phyloP scores from a whole-genome alignment of 2,113 vertebrate species.

The Baryphthengus martii region DNA sequence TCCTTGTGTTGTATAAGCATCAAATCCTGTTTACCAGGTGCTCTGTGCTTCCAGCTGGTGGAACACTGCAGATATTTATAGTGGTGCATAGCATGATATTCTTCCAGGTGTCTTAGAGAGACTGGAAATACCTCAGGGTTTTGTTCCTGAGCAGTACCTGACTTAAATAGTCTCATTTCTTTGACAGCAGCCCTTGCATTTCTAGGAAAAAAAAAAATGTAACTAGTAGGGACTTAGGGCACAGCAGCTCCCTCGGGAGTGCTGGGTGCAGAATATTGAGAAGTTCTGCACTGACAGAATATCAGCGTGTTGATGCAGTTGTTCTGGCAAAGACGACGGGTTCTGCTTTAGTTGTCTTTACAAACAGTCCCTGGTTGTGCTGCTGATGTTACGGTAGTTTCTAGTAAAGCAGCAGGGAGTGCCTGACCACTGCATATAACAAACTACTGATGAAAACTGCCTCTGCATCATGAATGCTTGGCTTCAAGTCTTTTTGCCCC shows the following conservation, averaged over 20 bases:
- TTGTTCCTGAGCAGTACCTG: neutral
- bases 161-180: neutral
- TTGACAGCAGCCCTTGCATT: neutral
- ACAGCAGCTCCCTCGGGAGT: neutral
- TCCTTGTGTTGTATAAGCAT: neutral
- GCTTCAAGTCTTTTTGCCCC: neutral
- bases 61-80: neutral
- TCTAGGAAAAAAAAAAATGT: neutral
- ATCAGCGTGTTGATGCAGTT: neutral
- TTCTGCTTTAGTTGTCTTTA: neutral
- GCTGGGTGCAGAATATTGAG: neutral
- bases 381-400: neutral
- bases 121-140: neutral
- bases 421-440: neutral
- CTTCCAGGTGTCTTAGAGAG: neutral
- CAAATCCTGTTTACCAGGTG: neutral
- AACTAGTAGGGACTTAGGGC: neutral
- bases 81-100: fast-evolving
- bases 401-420: neutral
- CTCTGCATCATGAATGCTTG: neutral
- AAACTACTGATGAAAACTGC: neutral
- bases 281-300: neutral
- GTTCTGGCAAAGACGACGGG: neutral
- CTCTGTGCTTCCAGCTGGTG: neutral
- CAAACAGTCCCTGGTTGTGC: neutral